phyloP scores from a whole-genome alignment of 2,888 invertebrate genomes.

The Athrips mouffetella region DNA sequence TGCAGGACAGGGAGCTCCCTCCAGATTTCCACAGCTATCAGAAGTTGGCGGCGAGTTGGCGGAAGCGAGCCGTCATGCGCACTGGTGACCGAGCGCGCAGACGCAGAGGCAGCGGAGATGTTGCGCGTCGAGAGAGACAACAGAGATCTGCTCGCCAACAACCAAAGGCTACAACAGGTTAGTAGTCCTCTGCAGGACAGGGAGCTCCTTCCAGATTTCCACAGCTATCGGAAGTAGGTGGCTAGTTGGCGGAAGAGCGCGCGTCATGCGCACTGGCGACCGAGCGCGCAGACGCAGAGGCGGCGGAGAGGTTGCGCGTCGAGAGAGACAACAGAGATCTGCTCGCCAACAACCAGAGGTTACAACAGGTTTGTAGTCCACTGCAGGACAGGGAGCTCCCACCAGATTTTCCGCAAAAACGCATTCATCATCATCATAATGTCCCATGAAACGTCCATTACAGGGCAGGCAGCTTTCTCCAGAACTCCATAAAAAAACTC shows the following conservation, averaged over 20 bases:
- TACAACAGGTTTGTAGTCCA: slow-evolving; percentile 77
- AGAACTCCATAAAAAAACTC: too few species aligned
- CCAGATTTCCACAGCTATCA: slow-evolving; percentile 90
- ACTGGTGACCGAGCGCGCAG: slow-evolving; percentile 45
- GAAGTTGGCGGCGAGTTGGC: slow-evolving; percentile 95
- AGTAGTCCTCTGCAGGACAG: too few species aligned
- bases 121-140: slow-evolving; percentile 87
- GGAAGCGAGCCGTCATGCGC: slow-evolving; percentile 94
- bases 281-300: slow-evolving; percentile 94
- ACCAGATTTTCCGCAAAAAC: too few species aligned
- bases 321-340: slow-evolving; percentile 93
- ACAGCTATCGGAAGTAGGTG: slow-evolving; percentile 94
- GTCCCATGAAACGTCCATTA: too few species aligned
- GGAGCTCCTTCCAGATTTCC: too few species aligned
- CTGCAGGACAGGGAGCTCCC: not conserved
- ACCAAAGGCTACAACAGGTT: slow-evolving; percentile 77
- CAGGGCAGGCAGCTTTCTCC: too few species aligned
- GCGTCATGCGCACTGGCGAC: slow-evolving; percentile 92
- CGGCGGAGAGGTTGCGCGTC: slow-evolving; percentile 89
- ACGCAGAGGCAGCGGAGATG: not conserved
- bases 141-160: slow-evolving; percentile 86
- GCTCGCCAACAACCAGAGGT: slow-evolving; percentile 84
- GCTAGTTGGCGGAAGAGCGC: slow-evolving; percentile 95
- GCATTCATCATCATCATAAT: too few species aligned
- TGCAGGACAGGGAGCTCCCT: too few species aligned